Conservation (phyloP, 1,140 invertebrate species). For the Matsumurasca onukii region DNA sequence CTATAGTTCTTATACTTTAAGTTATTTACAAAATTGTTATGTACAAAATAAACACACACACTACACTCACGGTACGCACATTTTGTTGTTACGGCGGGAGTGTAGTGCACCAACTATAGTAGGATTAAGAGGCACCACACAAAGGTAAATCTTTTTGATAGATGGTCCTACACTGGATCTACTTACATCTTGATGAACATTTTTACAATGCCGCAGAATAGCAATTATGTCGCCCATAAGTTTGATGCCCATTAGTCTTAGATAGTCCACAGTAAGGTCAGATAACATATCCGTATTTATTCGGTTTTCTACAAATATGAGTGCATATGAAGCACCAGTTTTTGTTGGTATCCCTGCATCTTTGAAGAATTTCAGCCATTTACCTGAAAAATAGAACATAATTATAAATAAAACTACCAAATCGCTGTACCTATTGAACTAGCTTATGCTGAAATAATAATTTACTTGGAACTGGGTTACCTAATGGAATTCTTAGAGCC, state of each 20-base stretch:
- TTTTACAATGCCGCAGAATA: conserved; percentile 78
- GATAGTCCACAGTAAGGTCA: conserved; percentile 79
- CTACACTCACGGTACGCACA: no score
- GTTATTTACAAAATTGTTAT: no score
- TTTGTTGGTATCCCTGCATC: conserved; percentile 73
- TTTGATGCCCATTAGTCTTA: conserved; percentile 80
- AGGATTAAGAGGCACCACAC: no score
- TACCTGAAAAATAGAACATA: conserved; percentile 55
- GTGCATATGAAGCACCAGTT: conserved; percentile 73
- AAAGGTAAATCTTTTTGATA: no score
- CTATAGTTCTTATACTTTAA: no score
- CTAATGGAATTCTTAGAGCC: no score
- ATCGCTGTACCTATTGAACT: no score
- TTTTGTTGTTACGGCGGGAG: not conserved
- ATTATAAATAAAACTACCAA: no score
- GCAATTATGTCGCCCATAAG: conserved; percentile 83
- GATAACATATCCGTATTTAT: conserved; percentile 78
- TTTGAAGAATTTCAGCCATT: conserved; percentile 78
- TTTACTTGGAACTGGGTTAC: no score
- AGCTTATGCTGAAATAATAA: no score
- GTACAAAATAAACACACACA: no score
- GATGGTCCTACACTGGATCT: not conserved
- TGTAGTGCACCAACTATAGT: not conserved
- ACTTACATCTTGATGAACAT: conserved; percentile 60
- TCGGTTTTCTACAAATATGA: conserved; percentile 79